A percentile compares a stretch with the other conserved stretches of the same genome.
phyloP scores from a whole-genome alignment of 2,113 vertebrate genomes.

The Dipodomys stephensi region DNA sequence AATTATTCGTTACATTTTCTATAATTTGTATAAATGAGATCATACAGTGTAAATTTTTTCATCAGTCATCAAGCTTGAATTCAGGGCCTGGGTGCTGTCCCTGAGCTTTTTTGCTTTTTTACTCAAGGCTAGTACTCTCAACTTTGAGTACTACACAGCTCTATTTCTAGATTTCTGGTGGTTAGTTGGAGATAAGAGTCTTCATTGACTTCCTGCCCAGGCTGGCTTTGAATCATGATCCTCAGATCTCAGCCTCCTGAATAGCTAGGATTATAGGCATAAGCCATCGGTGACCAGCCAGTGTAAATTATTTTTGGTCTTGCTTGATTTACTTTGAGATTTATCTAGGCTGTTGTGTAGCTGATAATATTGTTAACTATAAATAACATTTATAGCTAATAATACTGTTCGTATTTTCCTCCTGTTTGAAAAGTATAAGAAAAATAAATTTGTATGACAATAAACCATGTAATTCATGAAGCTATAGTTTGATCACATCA shows the following conservation, averaged over 20 bases:
- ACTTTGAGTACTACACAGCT: too few species aligned
- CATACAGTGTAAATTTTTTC: too few species aligned
- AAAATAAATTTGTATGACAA: neutral
- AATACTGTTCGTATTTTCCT: neutral
- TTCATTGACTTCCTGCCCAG: too few species aligned
- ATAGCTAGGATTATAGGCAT: neutral
- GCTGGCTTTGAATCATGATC: too few species aligned
- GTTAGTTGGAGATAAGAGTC: too few species aligned
- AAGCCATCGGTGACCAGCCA: neutral
- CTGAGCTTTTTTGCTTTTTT: too few species aligned
- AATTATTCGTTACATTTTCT: conserved; percentile 28
- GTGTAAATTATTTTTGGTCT: neutral
- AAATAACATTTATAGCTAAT: too few species aligned
- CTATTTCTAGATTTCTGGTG: too few species aligned
- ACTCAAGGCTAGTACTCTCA: too few species aligned
- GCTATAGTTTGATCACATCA: neutral
- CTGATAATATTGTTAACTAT: neutral
- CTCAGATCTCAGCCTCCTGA: neutral
- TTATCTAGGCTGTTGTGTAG: neutral
- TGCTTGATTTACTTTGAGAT: conserved; percentile 7
- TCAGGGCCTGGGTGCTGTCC: too few species aligned
- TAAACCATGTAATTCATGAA: neutral
- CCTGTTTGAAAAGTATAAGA: neutral
- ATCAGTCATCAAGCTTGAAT: too few species aligned
- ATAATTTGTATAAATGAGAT: neutral